phyloP scores from a whole-genome alignment of 2,797 vertebrate species.

The Sus cebifrons region DNA sequence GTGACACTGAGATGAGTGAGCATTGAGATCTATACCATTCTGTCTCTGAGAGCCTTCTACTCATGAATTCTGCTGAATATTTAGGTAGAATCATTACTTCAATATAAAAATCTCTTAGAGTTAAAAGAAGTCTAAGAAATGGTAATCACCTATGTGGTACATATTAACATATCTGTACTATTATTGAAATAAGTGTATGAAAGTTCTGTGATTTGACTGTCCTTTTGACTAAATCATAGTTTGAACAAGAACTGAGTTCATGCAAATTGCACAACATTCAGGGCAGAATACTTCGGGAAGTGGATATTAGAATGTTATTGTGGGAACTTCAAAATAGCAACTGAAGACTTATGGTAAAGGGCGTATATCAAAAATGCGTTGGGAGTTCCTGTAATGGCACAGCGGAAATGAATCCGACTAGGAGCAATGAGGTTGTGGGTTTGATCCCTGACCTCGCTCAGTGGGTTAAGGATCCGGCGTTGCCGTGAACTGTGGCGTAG shows the following conservation, averaged over 20 bases:
- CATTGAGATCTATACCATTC: background rate
- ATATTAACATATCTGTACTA: background rate
- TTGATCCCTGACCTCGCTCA: too few species aligned
- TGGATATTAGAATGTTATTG: background rate
- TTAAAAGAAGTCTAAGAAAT: slow-evolving; percentile 14
- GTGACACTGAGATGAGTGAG: background rate
- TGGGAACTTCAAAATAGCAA: slow-evolving; percentile 3
- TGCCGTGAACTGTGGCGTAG: too few species aligned
- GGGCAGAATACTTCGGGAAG: background rate
- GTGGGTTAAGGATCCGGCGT: too few species aligned
- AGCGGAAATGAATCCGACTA: too few species aligned
- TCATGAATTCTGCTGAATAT: background rate
- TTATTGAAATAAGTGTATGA: background rate
- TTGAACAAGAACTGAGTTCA: slow-evolving; percentile 37
- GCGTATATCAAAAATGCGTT: background rate
- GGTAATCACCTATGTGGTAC: background rate
- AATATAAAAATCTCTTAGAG: slow-evolving; percentile 43
- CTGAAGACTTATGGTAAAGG: background rate
- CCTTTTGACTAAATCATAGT: slow-evolving; percentile 50
- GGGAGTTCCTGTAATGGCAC: too few species aligned
- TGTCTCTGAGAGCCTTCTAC: background rate
- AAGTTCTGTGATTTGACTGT: background rate
- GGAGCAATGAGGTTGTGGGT: too few species aligned
- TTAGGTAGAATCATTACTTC: background rate
- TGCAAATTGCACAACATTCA: background rate